Percentiles rank a stretch among this genome's conserved stretches.
phyloP scores from a whole-genome alignment of 92 coral and sea anemone species.

The Epizoanthus illoricatus region DNA sequence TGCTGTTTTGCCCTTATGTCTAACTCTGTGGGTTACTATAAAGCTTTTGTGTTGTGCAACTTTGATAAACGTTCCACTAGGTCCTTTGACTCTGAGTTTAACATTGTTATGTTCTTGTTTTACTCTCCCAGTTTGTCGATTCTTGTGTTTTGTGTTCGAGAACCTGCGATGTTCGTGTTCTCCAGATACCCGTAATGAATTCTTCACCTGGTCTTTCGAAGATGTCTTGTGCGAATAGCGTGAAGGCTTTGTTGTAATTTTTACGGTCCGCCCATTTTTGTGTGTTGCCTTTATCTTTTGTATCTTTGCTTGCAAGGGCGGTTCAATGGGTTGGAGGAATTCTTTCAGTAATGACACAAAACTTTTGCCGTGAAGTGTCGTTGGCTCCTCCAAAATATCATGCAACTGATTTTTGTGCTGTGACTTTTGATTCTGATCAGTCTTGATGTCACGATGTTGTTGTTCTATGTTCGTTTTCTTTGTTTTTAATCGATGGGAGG shows the following conservation, averaged over 20 bases:
- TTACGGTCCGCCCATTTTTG: not conserved
- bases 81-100: not conserved
- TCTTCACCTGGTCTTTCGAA: not conserved
- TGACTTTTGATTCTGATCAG: not conserved
- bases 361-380: not conserved
- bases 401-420: not conserved
- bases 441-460: not conserved
- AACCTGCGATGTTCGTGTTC: not conserved
- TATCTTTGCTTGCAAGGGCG: not conserved
- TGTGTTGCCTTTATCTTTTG: not conserved
- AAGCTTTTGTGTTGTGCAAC: not conserved
- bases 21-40: not conserved
- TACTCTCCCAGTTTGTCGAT: not conserved
- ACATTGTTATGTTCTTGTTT: not conserved
- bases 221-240: not conserved
- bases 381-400: constrained; percentile 1
- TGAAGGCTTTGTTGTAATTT: not conserved
- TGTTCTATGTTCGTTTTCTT: not conserved
- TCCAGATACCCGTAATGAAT: not conserved
- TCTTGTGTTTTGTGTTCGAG: not conserved
- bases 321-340: constrained; percentile 9
- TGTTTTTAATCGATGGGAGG: not conserved
- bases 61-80: not conserved
- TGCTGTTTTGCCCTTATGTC: not conserved
- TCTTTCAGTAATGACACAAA: not conserved